Base-by-base conservation (phyloP, 2,113 vertebrate species). In the Alethe diademata region DNA sequence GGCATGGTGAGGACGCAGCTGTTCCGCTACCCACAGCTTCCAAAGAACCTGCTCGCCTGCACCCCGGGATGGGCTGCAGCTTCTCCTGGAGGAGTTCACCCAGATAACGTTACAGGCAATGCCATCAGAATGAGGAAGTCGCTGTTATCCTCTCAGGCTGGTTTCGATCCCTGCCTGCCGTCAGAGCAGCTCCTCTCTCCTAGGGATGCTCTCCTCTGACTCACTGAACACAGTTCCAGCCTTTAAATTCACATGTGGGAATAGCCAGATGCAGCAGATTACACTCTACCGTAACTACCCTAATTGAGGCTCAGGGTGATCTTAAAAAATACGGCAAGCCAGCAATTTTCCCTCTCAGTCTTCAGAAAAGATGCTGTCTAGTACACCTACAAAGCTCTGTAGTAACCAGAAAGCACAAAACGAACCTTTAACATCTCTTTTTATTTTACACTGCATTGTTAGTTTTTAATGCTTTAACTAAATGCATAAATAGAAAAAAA, bases 211-310 rank as follows among this genome's bases (percentile, higher is more conserved):
- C 85, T 94, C 85, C 92, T 95, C 96, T 86, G 97, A 96, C 96
- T 97, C 86, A 92, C 95, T 87, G 94, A 97, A 97, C 96, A 91
- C 97, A 94, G 98, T 97, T 97, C 96, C 95, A 95, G 98, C 95
- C 98, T 97, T 97, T 97, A 98, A 97, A 95, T 98, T 98, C 98
- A 97, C 98, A 98, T 97, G 97, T 97, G 97, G 98, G 98, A 98
- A 98, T 91, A 98, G 97, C 98, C 98, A 98, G 98, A 96, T 98
- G 96, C 96, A 96, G 96, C 85, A 92, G 97, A 97, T 98, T 97
- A 93, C 97, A 93, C 83, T 97, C 97, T 98, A 99, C 98, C 98
- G 98, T 98, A 98, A 98, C 98, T 98, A 97, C 96, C 97, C 98
- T 98, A 98, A 98, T 97, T 97, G 98, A 98, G 97, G 98, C 98